A percentile compares a stretch with the other conserved stretches of the same genome.
phyloP scores from a whole-genome alignment of 2,113 vertebrate genomes.

The Neodon shergylaensis region DNA sequence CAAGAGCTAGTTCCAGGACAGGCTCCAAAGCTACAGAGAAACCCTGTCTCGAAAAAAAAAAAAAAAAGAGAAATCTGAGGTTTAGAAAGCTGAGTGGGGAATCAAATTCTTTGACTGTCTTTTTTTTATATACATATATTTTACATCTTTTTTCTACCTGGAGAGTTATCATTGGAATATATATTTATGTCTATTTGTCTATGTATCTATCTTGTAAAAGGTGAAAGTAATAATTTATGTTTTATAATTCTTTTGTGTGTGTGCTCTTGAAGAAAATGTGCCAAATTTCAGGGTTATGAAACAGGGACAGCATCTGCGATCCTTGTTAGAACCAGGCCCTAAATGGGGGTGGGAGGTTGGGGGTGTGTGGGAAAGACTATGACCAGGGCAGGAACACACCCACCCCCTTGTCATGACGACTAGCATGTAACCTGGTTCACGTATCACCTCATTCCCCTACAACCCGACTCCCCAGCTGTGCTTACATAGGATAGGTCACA shows the following conservation, averaged over 20 bases:
- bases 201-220: neutral
- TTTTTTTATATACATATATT: neutral
- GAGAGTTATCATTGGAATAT: neutral
- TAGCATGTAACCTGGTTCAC: neutral
- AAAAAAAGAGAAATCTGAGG: neutral
- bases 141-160: neutral
- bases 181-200: neutral
- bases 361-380: neutral
- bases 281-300: neutral
- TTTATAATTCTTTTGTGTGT: neutral
- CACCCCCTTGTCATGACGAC: neutral
- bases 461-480: neutral
- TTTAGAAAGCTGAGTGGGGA: neutral
- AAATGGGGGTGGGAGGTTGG: no score
- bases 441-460: neutral
- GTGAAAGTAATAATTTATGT: conserved; percentile 30
- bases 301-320: neutral
- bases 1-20: no score
- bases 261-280: conserved; percentile 12
- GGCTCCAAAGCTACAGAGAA: no score
- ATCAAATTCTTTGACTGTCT: neutral
- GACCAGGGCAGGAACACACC: neutral
- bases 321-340: neutral
- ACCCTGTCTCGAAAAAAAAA: no score
- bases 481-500: neutral